Evolutionary conservation across 2,888 invertebrate species (phyloP).

Genomic region (Tipula confusa): DNA sequence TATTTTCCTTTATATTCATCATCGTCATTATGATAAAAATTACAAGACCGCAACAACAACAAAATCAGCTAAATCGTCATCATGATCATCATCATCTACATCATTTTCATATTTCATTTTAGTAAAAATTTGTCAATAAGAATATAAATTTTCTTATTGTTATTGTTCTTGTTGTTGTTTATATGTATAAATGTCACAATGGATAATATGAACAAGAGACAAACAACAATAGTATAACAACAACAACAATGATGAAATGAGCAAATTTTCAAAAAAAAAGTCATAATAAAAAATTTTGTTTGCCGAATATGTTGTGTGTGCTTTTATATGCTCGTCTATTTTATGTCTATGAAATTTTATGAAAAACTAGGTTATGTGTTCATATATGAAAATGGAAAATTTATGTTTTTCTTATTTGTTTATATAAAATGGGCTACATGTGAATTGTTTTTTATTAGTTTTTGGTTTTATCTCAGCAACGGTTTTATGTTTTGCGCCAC

Average conservation of each 20-base stretch:
- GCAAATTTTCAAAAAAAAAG: background rate
- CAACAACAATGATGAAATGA: background rate
- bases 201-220: background rate
- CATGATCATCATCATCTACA: background rate
- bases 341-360: background rate
- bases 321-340: background rate
- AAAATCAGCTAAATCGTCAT: background rate
- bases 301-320: background rate
- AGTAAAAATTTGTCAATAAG: conserved; percentile 25
- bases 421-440: background rate
- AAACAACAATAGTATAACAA: background rate
- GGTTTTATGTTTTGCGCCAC: background rate
- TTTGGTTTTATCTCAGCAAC: background rate
- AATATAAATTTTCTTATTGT: conserved; percentile 15
- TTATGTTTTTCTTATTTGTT: background rate
- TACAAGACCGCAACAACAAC: background rate
- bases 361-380: background rate
- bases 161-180: background rate
- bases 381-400: background rate
- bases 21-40: background rate
- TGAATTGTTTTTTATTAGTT: background rate
- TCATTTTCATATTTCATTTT: background rate
- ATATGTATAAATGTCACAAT: too few relatives aligned
- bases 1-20: background rate
- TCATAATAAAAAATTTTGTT: background rate